A percentile compares a stretch with the other conserved stretches of the same genome.
Conservation (phyloP, 2,888 invertebrate species). For the Zeuzera pyrina region DNA sequence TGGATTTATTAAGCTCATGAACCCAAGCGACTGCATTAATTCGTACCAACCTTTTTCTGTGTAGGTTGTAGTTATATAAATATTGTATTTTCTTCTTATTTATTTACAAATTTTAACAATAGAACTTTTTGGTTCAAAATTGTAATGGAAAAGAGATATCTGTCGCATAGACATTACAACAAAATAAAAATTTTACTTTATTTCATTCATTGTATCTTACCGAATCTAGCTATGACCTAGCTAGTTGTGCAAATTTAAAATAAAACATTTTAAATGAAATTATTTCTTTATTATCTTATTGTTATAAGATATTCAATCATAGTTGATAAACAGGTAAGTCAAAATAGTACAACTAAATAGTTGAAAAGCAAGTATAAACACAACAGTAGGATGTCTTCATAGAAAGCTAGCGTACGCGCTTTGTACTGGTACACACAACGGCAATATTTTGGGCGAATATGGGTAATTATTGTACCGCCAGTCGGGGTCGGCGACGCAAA, state of each 20-base stretch:
- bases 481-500: no score
- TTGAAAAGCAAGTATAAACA: no score
- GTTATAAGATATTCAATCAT: no score
- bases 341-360: no score
- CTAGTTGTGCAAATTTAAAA: constrained; percentile 61
- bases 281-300: constrained; percentile 5
- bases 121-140: constrained; percentile 38
- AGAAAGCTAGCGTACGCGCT: no score
- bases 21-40: constrained; percentile 52
- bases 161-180: constrained; percentile 24
- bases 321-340: no score
- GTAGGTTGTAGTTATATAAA: constrained; percentile 68
- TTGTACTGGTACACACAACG: no score
- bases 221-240: constrained; percentile 47
- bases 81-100: constrained; percentile 66
- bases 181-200: constrained; percentile 33
- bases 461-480: no score
- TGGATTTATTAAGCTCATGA: constrained; percentile 30
- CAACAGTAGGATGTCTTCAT: no score
- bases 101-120: constrained; percentile 68
- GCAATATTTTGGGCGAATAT: no score
- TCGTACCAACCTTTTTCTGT: constrained; percentile 63
- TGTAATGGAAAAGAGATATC: constrained; percentile 24
- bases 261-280: constrained; percentile 59
- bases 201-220: constrained; percentile 48